Base-by-base conservation (phyloP, 2,888 invertebrate species). In the Perizoma flavofasciatum region DNA sequence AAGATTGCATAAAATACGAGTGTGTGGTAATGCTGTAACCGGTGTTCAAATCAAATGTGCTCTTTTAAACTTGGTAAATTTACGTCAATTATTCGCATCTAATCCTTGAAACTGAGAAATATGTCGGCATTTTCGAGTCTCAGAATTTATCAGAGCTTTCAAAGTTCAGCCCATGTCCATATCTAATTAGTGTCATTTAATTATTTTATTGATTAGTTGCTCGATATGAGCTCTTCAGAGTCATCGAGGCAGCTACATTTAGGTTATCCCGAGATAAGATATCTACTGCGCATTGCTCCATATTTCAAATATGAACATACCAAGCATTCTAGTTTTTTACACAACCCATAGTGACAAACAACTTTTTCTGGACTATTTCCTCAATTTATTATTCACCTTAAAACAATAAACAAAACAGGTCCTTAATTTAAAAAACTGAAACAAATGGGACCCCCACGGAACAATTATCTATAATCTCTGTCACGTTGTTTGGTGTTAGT, bases 401-500 rank as follows among this genome's bases (percentile, higher is more conserved):
- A 65, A 57, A 52, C 58, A 55, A 67, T 62, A 64, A 62, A 66
- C 63, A 61, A 66, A 67, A 64, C 61, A 64, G 59, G 62, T 55
- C 63, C 53, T 63, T 65, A 65, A 72, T 73, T 71, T 60, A 59
- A 71, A 72, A 78, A 65, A 64, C 68, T 68, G 68, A 66, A 61
- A 77, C 69, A 74, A 76, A 76, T 69, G 69, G 70, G 73, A 75
- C 73, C 72, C 68, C 74, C 72, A 63, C 67, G 69, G 59, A 67
- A 66, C 67, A 70, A 74, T 83, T 83, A 85, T 85, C 83, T 83
- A 37, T 47, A 71, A 84, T 86, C 85, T 81, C 65, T 71, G 70
- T 76, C 72, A 69, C 68, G 72, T 75, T 70, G 68, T 72, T 69
- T 75, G 85, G 87, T 86, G 83, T 86, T 81, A 71, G 85, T 87